Conservation (phyloP, 2,888 invertebrate genomes). For the Sesamia inferens region DNA sequence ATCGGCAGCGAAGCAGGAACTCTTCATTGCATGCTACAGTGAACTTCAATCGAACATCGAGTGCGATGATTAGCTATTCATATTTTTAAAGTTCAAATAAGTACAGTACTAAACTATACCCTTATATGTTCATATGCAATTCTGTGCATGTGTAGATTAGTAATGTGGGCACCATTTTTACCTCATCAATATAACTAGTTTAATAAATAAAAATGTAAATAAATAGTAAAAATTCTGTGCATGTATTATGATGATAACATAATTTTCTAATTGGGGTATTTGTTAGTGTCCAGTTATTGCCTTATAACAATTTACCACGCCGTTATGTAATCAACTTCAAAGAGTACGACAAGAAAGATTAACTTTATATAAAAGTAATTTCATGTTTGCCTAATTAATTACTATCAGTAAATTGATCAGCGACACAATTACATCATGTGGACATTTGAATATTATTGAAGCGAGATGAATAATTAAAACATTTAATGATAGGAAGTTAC, state of each 20-base stretch:
- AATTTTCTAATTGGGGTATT: too few species aligned
- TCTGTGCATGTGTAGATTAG: too few species aligned
- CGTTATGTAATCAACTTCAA: constrained; percentile 9
- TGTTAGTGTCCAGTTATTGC: too few species aligned
- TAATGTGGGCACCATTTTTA: too few species aligned
- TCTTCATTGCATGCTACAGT: not conserved
- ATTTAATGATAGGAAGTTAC: constrained; percentile 50
- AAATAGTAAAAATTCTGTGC: too few species aligned
- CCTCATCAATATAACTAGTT: too few species aligned
- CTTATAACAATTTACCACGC: not conserved
- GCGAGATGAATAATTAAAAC: constrained; percentile 43
- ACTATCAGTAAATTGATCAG: constrained; percentile 46
- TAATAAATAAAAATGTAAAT: too few species aligned
- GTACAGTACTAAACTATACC: constrained; percentile 11
- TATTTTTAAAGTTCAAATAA: constrained; percentile 8
- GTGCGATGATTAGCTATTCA: not conserved
- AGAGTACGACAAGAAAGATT: not conserved
- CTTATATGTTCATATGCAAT: too few species aligned
- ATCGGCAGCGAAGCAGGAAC: constrained; percentile 1
- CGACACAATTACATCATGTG: constrained; percentile 42
- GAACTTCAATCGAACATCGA: constrained; percentile 27
- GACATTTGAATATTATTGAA: constrained; percentile 45
- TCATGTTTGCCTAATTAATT: constrained; percentile 22
- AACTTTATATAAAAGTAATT: not conserved
- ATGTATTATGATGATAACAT: too few species aligned